These are phyloP conservation scores for Caenorhabditis sp. DNA, from an alignment of 2,888 invertebrate genomes.

Conservation along the genomic window DNA sequence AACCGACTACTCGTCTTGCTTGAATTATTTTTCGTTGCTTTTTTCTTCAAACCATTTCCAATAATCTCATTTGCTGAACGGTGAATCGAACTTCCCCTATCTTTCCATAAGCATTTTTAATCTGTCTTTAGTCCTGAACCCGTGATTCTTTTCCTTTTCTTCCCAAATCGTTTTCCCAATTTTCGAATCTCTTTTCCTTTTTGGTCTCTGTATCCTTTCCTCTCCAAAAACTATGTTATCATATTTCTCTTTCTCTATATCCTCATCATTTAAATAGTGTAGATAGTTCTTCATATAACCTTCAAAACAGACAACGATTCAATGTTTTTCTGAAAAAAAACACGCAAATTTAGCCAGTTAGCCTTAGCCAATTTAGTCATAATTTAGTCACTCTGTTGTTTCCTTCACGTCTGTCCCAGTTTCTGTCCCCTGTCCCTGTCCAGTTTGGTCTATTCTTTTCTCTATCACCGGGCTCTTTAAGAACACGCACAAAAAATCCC, in stretches of 20 bases:
- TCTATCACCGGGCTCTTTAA: slow-evolving; percentile 37
- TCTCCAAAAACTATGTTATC: slow-evolving; percentile 24
- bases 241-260: slow-evolving; percentile 37
- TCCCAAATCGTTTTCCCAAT: background rate
- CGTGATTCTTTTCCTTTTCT: slow-evolving; percentile 22
- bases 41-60: background rate
- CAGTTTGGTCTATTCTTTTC: background rate
- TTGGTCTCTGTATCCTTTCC: slow-evolving; percentile 37
- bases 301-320: slow-evolving; percentile 13
- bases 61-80: slow-evolving; percentile 42
- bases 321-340: too few species aligned
- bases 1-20: slow-evolving; percentile 60
- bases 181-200: slow-evolving; percentile 38
- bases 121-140: slow-evolving; percentile 12
- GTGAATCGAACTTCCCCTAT: slow-evolving; percentile 26
- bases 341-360: slow-evolving; percentile 49
- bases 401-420: slow-evolving; percentile 18
- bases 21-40: slow-evolving; percentile 13
- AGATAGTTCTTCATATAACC: slow-evolving; percentile 33
- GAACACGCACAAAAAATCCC: slow-evolving; percentile 28
- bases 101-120: slow-evolving; percentile 13
- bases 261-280: slow-evolving; percentile 49
- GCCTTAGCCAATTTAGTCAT: slow-evolving; percentile 59
- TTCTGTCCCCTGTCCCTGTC: slow-evolving; percentile 26
- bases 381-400: slow-evolving; percentile 41